Evolutionary conservation across 2,797 vertebrate species (phyloP).

Genomic region (Sebastes cheni): DNA sequence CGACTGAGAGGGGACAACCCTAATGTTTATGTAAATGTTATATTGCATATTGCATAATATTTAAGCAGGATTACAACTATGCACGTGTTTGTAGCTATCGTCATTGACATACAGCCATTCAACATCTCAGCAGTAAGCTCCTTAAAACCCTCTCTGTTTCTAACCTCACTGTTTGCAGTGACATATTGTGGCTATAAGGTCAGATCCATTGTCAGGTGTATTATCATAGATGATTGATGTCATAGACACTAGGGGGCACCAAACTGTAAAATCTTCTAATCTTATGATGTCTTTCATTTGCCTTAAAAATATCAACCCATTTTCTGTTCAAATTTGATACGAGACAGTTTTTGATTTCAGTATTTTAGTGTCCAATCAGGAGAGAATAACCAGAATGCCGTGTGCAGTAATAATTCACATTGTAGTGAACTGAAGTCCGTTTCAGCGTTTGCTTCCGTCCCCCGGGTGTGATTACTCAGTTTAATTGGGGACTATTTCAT

Average conservation of each 20-base stretch:
- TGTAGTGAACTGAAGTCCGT: not conserved
- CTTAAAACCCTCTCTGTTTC: too few relatives aligned
- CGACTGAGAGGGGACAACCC: fast-evolving
- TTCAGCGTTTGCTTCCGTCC: too few relatives aligned
- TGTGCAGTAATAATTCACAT: not conserved
- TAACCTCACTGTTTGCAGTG: too few relatives aligned
- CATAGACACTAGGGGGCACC: not conserved
- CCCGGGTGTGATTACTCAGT: fast-evolving
- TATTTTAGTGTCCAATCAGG: not conserved
- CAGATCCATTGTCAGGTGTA: too few relatives aligned
- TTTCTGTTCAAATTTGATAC: not conserved
- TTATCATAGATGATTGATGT: not conserved
- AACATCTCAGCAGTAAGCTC: not conserved
- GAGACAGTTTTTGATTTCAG: not conserved
- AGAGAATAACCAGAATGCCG: not conserved
- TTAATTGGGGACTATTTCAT: too few relatives aligned
- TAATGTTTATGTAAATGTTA: not conserved
- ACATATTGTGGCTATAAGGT: too few relatives aligned
- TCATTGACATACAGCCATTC: not conserved
- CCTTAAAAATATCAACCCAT: not conserved
- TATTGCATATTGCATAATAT: not conserved
- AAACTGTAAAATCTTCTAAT: not conserved
- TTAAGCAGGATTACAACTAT: not conserved
- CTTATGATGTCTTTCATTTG: not conserved
- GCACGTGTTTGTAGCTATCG: not conserved